Percentiles rank a stretch among this genome's conserved stretches.
These are phyloP conservation scores for Periophthalmus modestus DNA, from an alignment of 2,113 vertebrate species.

Conservation along the genomic window DNA sequence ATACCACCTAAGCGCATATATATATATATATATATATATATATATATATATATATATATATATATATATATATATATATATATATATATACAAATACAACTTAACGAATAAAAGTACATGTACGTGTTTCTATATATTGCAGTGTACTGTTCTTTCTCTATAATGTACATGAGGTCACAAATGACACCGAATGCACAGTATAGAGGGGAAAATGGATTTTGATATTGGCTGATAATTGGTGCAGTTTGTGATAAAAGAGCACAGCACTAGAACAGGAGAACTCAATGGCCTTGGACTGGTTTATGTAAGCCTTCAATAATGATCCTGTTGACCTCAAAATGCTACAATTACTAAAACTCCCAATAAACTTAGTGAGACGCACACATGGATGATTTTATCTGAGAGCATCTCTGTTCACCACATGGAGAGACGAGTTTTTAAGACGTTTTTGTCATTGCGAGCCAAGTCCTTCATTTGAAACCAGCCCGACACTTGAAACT, in stretches of 20 bases:
- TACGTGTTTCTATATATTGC: too few relatives aligned
- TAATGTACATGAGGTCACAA: too few relatives aligned
- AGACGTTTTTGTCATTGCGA: slow-evolving; percentile 14
- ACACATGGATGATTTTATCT: not conserved
- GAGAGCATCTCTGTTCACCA: slow-evolving; percentile 36
- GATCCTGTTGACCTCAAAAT: not conserved
- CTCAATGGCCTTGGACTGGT: not conserved
- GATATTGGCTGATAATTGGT: not conserved
- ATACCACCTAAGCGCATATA: too few relatives aligned
- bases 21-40: too few relatives aligned
- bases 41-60: too few relatives aligned
- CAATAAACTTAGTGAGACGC: slow-evolving; percentile 1
- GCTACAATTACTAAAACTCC: not conserved
- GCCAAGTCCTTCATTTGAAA: slow-evolving; percentile 27
- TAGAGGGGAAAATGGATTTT: not conserved
- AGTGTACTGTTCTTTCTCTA: too few relatives aligned
- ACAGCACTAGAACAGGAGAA: not conserved
- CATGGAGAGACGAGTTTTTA: slow-evolving; percentile 33
- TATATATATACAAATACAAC: too few relatives aligned
- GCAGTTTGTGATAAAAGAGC: not conserved
- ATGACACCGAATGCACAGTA: too few relatives aligned
- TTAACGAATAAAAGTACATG: too few relatives aligned
- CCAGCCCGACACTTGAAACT: not conserved
- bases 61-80: too few relatives aligned
- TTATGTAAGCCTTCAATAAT: not conserved